Conservation (phyloP, 2,113 vertebrate species). For the Pantherophis guttatus region DNA sequence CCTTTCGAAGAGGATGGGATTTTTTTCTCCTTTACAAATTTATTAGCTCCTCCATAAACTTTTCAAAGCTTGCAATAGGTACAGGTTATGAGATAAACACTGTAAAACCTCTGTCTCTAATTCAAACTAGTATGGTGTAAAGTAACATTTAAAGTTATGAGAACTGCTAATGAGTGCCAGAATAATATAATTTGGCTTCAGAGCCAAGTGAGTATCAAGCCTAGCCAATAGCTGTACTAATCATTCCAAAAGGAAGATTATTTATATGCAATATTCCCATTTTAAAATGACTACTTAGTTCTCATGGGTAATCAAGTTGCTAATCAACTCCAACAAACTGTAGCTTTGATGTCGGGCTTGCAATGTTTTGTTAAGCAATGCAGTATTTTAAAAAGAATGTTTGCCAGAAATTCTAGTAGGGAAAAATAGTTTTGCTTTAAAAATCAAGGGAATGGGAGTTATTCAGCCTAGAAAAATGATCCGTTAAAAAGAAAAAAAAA, state of each 20-base stretch:
- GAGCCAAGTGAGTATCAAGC: background rate
- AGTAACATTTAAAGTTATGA: background rate
- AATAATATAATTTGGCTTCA: background rate
- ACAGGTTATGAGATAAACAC: background rate
- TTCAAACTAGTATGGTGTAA: background rate
- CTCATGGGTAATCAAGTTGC: background rate
- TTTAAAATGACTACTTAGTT: background rate
- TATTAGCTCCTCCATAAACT: background rate
- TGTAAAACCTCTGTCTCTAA: background rate
- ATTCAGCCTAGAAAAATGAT: background rate
- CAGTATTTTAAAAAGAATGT: conserved; percentile 31
- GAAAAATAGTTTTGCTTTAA: conserved; percentile 30
- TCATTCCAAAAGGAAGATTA: background rate
- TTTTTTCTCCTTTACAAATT: background rate
- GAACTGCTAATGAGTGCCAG: background rate
- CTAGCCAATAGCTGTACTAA: background rate
- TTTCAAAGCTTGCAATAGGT: background rate
- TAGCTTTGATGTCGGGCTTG: conserved; percentile 28
- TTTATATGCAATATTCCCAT: conserved; percentile 8
- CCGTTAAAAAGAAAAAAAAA: background rate
- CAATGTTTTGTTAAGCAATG: conserved; percentile 21
- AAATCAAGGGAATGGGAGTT: background rate
- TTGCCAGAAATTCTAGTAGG: conserved; percentile 45
- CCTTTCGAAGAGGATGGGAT: background rate
- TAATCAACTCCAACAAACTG: conserved; percentile 38